Evolutionary conservation across 2,797 vertebrate species (phyloP), one percentile per base, ranked within the genome.

Genomic region (Poliocrania exsul): DNA sequence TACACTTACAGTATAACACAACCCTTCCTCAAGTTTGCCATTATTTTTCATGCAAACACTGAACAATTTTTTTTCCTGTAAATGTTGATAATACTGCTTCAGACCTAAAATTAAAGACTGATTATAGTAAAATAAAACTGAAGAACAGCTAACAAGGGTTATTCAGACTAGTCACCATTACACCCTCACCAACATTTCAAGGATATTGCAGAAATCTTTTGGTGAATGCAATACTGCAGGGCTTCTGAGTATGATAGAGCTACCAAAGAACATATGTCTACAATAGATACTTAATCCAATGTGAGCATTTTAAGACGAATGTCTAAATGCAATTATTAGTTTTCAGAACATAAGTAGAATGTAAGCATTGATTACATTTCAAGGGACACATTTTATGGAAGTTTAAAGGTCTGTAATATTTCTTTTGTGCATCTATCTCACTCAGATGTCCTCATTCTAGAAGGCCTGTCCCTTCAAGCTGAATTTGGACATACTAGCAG

Each of bases 361-460:
- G 7, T 38, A 77, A 85, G 4, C 13, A 29, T 54, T 5, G 2
- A 37, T 80, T 31, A 40, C 13, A 47, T 88, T 40, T 90, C 42
- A 84, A 67, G 97, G 85, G 87, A 91, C 38, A 71, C 6, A 33
- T 95, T 9, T 86, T 67, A 95, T 70, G 83, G 94, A 69, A 91
- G 73, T 57, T 87, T 95, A 83, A 82, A 97, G 58, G 64, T 97
- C 74, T 84, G 7, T 87, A 86, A 92, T 17, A 81, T 96, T 88
- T 96, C 67, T 71, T 97, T 96, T 93, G 74, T 90, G 77, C 80
- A 95, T 73, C 92, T 89, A 8, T 79, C 90, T 88, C 73, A 42
- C 35, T 92, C 91, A 53, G 58, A 95, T 58, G 71, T 92, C 7
- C 57, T 86, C 11, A 82, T 96, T 60, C 89, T 96, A 51, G 64